These are phyloP conservation scores for Linepithema humile DNA, from an alignment of 1,140 invertebrate species.

Conservation along the genomic window DNA sequence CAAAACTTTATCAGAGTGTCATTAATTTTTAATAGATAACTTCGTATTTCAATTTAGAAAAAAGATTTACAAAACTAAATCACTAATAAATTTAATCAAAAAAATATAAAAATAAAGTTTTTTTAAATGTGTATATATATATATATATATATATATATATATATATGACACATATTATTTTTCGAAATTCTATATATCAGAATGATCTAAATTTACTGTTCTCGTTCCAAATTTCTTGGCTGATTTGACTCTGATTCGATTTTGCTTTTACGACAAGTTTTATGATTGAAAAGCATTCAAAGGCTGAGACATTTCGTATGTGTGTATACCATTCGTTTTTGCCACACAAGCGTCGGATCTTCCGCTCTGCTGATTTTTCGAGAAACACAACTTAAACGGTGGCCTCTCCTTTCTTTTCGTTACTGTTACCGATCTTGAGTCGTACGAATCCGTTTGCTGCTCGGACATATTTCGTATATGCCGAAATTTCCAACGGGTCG, in stretches of 20 bases:
- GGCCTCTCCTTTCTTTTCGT: conserved; percentile 65
- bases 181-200: not conserved
- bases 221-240: not conserved
- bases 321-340: conserved; percentile 71
- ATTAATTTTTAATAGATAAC: not conserved
- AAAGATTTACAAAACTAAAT: not conserved
- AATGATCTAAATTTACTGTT: not conserved
- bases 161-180: not conserved
- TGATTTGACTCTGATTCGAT: not conserved
- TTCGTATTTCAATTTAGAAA: not conserved
- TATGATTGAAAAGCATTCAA: not conserved
- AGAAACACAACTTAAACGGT: conserved; percentile 79
- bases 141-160: too few relatives aligned
- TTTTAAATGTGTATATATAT: too few relatives aligned
- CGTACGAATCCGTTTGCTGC: conserved; percentile 41
- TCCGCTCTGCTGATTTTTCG: conserved; percentile 74
- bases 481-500: not conserved
- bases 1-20: not conserved
- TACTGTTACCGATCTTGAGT: conserved; percentile 49
- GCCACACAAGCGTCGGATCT: conserved; percentile 71
- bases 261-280: not conserved
- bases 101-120: too few relatives aligned
- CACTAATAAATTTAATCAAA: too few relatives aligned
- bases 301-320: not conserved
- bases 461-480: conserved; percentile 3